Evolutionary conservation across 2,888 invertebrate genomes (phyloP), one percentile per base, ranked within the genome.

Genomic region (Synanthedon vespiformis): DNA sequence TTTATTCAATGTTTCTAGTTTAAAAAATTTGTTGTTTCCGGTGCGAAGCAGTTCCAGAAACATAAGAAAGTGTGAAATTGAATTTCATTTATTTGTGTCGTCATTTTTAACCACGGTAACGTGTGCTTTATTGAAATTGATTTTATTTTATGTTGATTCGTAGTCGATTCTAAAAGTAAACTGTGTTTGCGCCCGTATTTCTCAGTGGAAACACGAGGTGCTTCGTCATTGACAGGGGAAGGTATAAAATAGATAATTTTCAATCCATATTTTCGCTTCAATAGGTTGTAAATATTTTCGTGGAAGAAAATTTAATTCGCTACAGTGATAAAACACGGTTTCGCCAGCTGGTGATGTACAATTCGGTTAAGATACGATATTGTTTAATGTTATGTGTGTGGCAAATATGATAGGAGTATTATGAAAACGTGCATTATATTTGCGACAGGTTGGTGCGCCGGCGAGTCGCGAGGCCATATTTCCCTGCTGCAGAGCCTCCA

Each of bases 31-130:
- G n/a, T 70, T 67, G 70, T 73, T 83, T 87, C 87, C 87, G 86
- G 87, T 84, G 75, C 85, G 87, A 83, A 65, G 63, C 75, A 81
- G 85, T 78, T 78, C 73, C 68, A 78, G 79, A 84, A 85, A 84
- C 85, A 80, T 80, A 80, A 76, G 80, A 86, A 85, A 86, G 86
- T 85, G 79, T 72, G 34, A 34, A 34, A 34, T 34, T 22, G 67
- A 67, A 75, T 76, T 84, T 85, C 83, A 82, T 85, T 85, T 86
- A 86, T 86, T 86, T 87, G 81, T 80, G 78, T 82, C 81, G 81
- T 85, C 79, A 73, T 78, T 77, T 79, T 82, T 79, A 72, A 68
- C 72, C 67, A 74, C 73, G 72, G 68, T 75, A 78, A 72, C 78
- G 81, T 78, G 75, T 74, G 48, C 67, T 76, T 80, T 75, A 62